Conservation (phyloP, 2,113 vertebrate genomes). For the Atherinomorus stipes region DNA sequence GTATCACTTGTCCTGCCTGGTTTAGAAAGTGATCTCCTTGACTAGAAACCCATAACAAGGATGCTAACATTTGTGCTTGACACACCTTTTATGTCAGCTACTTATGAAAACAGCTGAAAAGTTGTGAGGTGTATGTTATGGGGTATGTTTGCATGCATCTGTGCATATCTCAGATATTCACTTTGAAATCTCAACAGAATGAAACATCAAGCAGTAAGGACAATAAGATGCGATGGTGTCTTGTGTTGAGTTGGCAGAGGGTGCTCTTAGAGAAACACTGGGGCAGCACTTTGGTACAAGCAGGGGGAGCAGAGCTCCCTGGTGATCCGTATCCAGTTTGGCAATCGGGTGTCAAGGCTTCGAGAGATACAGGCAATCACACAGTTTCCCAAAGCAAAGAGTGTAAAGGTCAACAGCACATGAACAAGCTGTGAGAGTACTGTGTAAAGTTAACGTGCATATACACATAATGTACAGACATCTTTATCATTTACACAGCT, state of each 20-base stretch:
- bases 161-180: constrained; percentile 44
- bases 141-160: constrained; percentile 31
- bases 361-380: constrained; percentile 66
- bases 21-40: constrained; percentile 54
- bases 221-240: constrained; percentile 52
- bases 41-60: constrained; percentile 61
- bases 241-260: constrained; percentile 68
- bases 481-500: constrained; percentile 70
- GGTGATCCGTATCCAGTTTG: constrained; percentile 71
- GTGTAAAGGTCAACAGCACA: constrained; percentile 70
- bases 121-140: constrained; percentile 31
- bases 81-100: constrained; percentile 59
- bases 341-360: constrained; percentile 69
- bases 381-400: constrained; percentile 75
- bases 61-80: constrained; percentile 78
- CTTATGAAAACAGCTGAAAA: constrained; percentile 53
- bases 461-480: constrained; percentile 79
- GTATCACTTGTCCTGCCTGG: constrained; percentile 51
- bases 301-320: constrained; percentile 76
- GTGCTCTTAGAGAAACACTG: constrained; percentile 66
- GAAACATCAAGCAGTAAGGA: constrained; percentile 51
- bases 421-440: constrained; percentile 73
- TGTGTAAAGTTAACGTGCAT: constrained; percentile 76
- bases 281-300: constrained; percentile 85
- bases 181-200: constrained; percentile 61